These are phyloP conservation scores for Gnathonemus longibarbis DNA, from an alignment of 2,113 vertebrate genomes.

Conservation along the genomic window DNA sequence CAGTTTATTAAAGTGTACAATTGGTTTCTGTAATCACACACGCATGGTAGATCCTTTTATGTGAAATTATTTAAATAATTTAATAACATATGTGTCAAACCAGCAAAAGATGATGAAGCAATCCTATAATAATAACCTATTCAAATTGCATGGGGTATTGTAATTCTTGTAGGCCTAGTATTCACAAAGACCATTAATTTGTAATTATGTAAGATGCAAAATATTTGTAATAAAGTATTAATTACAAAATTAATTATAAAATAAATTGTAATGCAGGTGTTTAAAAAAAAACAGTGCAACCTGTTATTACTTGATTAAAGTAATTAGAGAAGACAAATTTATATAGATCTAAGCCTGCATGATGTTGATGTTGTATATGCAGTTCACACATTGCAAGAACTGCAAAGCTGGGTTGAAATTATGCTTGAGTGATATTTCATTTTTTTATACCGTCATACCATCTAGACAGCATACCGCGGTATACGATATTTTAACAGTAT, in stretches of 20 bases:
- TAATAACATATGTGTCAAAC: background rate
- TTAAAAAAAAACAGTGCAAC: background rate
- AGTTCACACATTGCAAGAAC: background rate
- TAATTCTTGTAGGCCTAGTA: background rate
- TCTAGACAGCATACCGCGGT: background rate
- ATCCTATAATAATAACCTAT: background rate
- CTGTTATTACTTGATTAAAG: background rate
- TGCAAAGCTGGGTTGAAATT: background rate
- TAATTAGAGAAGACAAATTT: background rate
- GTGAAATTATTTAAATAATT: background rate
- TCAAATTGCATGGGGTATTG: background rate
- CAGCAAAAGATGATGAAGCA: background rate
- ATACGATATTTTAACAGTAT: background rate
- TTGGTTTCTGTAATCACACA: background rate
- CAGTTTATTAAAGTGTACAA: background rate
- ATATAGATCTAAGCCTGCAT: background rate
- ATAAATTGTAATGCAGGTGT: background rate
- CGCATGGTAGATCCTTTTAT: background rate
- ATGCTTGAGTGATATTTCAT: background rate
- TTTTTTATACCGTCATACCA: background rate
- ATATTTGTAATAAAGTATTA: background rate
- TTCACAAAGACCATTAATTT: background rate
- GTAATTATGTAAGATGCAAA: background rate
- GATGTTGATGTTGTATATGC: background rate
- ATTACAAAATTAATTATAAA: background rate